Conservation (phyloP, 2,888 invertebrate genomes). For the Mallateleia sp. region DNA sequence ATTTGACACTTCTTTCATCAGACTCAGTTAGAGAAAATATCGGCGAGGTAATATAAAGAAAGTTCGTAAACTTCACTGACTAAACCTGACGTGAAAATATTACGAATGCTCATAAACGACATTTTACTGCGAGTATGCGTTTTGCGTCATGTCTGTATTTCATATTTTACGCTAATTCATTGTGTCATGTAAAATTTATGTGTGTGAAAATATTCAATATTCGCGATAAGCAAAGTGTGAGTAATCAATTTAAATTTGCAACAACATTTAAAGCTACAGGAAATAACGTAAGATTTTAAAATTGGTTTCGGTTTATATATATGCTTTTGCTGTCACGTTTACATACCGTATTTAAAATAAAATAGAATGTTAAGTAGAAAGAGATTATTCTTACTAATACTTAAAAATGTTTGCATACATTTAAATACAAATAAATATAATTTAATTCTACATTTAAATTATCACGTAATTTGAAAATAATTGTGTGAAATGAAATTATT, state of each 20-base stretch:
- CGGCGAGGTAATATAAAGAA: slow-evolving; percentile 43
- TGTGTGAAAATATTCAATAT: neutral
- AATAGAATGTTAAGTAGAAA: too few species aligned
- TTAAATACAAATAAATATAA: too few species aligned
- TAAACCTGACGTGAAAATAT: slow-evolving; percentile 65
- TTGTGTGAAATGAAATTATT: too few species aligned
- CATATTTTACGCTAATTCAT: slow-evolving; percentile 23
- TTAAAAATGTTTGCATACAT: too few species aligned
- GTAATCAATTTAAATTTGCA: neutral
- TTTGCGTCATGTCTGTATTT: slow-evolving; percentile 30
- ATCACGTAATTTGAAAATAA: too few species aligned
- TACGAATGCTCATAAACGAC: slow-evolving; percentile 51
- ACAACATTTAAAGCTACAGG: neutral
- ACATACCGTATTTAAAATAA: too few species aligned
- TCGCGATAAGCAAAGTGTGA: neutral
- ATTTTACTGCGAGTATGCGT: slow-evolving; percentile 16
- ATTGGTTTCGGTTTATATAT: too few species aligned
- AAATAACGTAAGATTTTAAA: too few species aligned
- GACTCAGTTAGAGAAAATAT: slow-evolving; percentile 37
- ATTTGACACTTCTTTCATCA: slow-evolving; percentile 63
- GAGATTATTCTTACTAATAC: too few species aligned
- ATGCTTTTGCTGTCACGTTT: too few species aligned
- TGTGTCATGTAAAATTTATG: slow-evolving; percentile 11
- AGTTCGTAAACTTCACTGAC: slow-evolving; percentile 49
- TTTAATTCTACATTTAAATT: too few species aligned